Evolutionary conservation across 2,888 invertebrate species (phyloP).

Genomic region (Bombyx huttoni): DNA sequence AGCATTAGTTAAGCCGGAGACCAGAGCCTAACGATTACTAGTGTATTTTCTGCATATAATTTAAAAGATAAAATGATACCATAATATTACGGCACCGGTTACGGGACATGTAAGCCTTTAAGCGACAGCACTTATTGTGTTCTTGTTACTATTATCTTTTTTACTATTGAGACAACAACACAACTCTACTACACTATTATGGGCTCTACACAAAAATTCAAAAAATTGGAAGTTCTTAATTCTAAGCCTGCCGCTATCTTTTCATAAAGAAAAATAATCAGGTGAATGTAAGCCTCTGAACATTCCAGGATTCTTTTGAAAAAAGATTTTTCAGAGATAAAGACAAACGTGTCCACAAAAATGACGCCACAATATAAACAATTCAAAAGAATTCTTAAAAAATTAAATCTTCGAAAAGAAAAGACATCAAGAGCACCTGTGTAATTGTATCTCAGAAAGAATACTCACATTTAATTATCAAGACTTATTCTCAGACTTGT

Average conservation of each 20-base stretch:
- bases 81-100: too few relatives aligned
- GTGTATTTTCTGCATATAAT: background rate
- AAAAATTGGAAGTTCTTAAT: too few relatives aligned
- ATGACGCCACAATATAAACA: conserved; percentile 37
- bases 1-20: conserved; percentile 48
- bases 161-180: too few relatives aligned
- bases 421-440: conserved; percentile 3
- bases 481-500: too few relatives aligned
- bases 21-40: conserved; percentile 15
- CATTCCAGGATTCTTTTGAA: conserved; percentile 49
- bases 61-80: background rate
- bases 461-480: too few relatives aligned
- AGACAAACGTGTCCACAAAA: conserved; percentile 42
- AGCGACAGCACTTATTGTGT: too few relatives aligned
- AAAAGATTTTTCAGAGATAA: conserved; percentile 49
- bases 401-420: conserved; percentile 24
- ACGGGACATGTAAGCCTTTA: too few relatives aligned
- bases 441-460: background rate
- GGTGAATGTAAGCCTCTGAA: conserved; percentile 53
- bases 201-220: too few relatives aligned
- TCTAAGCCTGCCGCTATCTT: conserved; percentile 33
- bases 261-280: conserved; percentile 47
- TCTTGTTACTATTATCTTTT: too few relatives aligned
- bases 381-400: conserved; percentile 43
- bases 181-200: too few relatives aligned